Base-by-base conservation (phyloP, 1,140 invertebrate genomes). In the Pogonomyrmex barbatus region DNA sequence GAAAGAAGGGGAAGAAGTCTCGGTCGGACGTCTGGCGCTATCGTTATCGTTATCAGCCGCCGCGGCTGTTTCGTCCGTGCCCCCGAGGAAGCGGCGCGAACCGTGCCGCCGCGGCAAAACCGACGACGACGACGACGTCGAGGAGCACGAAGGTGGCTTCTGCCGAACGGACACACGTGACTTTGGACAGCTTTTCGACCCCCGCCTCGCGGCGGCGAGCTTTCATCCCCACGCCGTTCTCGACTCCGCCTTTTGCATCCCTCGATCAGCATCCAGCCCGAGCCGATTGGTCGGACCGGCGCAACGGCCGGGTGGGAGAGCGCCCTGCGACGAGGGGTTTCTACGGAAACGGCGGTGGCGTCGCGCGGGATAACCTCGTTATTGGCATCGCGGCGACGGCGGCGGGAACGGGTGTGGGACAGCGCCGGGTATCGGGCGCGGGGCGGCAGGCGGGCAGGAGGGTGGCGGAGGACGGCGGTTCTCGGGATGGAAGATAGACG, bases 101-200 rank as follows among this genome's bases (percentile, higher is more conserved):
- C 39, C 79, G 75, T 75, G 60, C 88, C 76, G 76, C 8, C 65
- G 65, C 54, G 71, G 71, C 71, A 75, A 75, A 52, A 62, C n/a
- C n/a, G n/a, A n/a, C 39, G 24, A 24, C 50, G 75, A 47, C 86
- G 58, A 87, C 85, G 78, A 88, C 92, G 91, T 93, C 91, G 90
- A 93, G 68, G 68, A 92, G 92, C 94, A 93, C 93, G 94, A 92
- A 92, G 91, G 90, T 88, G 79, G 86, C 91, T 92, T 94, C 94
- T 94, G 93, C 91, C 90, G 70, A 62, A 62, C 85, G 83, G 52
- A 82, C 75, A 90, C 94, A 95, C 94, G 94, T 95, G 94, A 95
- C 94, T 94, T 93, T 91, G 93, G 92, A 90, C 92, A 91, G 93
- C 92, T 93, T 92, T 92, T 92, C 92, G 92, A 86, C 86, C 84